A percentile compares a stretch with the other conserved stretches of the same genome.
phyloP scores from a whole-genome alignment of 2,113 vertebrate species.

The Sebastes schlegelii region DNA sequence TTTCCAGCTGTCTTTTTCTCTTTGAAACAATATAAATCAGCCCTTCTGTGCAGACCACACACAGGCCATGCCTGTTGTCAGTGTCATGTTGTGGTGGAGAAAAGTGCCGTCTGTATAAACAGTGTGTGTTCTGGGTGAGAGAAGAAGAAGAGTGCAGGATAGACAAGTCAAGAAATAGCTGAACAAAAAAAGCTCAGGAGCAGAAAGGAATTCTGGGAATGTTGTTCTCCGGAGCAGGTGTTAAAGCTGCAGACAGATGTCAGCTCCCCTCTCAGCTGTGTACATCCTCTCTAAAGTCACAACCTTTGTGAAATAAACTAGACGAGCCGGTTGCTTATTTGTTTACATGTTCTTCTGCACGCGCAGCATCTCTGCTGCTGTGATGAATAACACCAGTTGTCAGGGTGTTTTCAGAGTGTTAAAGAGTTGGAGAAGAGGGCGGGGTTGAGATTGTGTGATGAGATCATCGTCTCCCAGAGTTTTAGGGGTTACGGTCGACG shows the following conservation, averaged over 20 bases:
- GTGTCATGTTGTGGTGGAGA: conserved; percentile 13
- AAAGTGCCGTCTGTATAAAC: conserved; percentile 45
- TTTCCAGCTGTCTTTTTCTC: neutral
- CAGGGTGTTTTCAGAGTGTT: neutral
- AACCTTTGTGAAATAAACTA: conserved; percentile 35
- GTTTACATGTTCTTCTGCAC: conserved; percentile 11
- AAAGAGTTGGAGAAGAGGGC: conserved; percentile 27
- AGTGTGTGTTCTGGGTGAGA: conserved; percentile 15
- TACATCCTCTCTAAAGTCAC: neutral
- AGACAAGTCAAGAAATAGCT: conserved; percentile 12
- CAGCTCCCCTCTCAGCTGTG: neutral
- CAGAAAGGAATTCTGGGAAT: conserved; percentile 67
- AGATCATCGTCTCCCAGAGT: conserved; percentile 44
- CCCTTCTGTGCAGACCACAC: conserved; percentile 32
- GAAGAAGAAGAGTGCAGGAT: conserved; percentile 1
- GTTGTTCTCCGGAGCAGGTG: conserved; percentile 57
- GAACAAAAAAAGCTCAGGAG: conserved; percentile 24
- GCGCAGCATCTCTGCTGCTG: neutral
- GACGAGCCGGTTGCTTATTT: conserved; percentile 1
- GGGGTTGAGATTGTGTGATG: conserved; percentile 41
- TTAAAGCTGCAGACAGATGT: conserved; percentile 20
- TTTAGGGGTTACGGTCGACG: conserved; percentile 10
- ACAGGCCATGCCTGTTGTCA: conserved; percentile 7
- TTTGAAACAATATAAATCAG: conserved; percentile 17
- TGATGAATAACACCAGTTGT: conserved; percentile 24